Evolutionary conservation across 2,113 vertebrate genomes (phyloP).

Genomic region (Cyprinodon tularosa): DNA sequence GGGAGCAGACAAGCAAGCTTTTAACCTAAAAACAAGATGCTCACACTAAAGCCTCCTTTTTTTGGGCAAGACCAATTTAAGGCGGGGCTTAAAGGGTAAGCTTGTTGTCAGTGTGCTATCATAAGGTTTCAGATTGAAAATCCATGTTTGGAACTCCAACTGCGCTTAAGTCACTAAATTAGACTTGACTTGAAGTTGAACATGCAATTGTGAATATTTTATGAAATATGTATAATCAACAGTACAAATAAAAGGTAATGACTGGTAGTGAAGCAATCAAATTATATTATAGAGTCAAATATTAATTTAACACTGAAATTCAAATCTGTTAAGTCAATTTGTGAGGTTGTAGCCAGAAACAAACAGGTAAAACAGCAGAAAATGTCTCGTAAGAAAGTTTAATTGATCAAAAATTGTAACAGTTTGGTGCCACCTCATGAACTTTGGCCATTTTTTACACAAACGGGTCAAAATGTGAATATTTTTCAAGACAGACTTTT

Average conservation of each 20-base stretch:
- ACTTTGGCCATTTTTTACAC: background rate
- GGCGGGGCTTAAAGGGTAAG: background rate
- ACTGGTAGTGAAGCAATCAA: no score
- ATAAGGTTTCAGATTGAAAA: background rate
- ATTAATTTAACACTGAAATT: no score
- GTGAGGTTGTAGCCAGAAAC: background rate
- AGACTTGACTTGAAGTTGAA: no score
- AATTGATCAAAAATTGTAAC: background rate
- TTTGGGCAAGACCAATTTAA: background rate
- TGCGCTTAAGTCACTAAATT: no score
- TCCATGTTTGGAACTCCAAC: background rate
- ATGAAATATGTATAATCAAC: no score
- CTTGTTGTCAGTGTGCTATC: no score
- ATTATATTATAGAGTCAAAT: no score
- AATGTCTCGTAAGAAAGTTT: background rate
- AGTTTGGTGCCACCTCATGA: background rate
- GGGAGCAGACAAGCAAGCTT: no score
- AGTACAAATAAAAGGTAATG: no score
- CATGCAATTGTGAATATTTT: no score
- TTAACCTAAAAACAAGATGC: background rate
- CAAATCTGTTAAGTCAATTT: no score
- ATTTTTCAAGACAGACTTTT: background rate
- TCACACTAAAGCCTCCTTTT: background rate
- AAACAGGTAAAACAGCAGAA: background rate
- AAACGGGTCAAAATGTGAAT: background rate